A percentile compares a stretch with the other conserved stretches of the same genome.
Evolutionary conservation across 2,888 invertebrate genomes (phyloP).

Genomic region (Anodontia alba): DNA sequence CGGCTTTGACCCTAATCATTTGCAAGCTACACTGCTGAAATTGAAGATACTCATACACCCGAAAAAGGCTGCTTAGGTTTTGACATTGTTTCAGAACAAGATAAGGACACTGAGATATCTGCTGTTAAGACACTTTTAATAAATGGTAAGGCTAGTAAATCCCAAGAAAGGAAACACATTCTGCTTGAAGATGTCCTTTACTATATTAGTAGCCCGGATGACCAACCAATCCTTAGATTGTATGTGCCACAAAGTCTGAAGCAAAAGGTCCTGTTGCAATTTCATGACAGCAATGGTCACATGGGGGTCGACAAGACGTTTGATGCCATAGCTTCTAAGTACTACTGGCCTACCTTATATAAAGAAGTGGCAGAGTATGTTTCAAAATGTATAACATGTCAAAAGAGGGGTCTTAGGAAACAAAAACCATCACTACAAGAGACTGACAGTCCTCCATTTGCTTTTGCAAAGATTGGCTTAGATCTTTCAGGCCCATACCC

Average conservation of each 20-base stretch:
- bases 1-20: slow-evolving; percentile 12
- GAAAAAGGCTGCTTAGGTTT: background rate
- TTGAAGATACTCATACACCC: background rate
- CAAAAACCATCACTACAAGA: slow-evolving; percentile 32
- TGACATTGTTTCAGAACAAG: background rate
- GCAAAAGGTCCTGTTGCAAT: slow-evolving; percentile 1
- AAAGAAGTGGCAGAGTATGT: slow-evolving; percentile 18
- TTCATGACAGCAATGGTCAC: slow-evolving; percentile 26
- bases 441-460: slow-evolving; percentile 49
- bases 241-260: background rate
- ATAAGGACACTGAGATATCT: background rate
- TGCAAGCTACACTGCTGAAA: background rate
- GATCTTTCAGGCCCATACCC: slow-evolving; percentile 48
- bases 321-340: slow-evolving; percentile 20
- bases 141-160: slow-evolving; percentile 5
- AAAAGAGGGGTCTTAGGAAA: background rate
- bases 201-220: slow-evolving; percentile 29
- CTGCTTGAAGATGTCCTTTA: slow-evolving; percentile 23
- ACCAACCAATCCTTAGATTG: slow-evolving; percentile 23
- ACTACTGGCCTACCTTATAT: slow-evolving; percentile 21
- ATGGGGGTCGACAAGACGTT: slow-evolving; percentile 24
- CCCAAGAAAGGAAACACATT: background rate
- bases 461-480: slow-evolving; percentile 44
- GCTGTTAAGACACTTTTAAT: background rate
- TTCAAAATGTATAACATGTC: slow-evolving; percentile 32